Percentiles rank a stretch among this genome's conserved stretches.
Conservation (phyloP, 2,113 vertebrate genomes). For the Calyptommatus sinebrachiatus region DNA sequence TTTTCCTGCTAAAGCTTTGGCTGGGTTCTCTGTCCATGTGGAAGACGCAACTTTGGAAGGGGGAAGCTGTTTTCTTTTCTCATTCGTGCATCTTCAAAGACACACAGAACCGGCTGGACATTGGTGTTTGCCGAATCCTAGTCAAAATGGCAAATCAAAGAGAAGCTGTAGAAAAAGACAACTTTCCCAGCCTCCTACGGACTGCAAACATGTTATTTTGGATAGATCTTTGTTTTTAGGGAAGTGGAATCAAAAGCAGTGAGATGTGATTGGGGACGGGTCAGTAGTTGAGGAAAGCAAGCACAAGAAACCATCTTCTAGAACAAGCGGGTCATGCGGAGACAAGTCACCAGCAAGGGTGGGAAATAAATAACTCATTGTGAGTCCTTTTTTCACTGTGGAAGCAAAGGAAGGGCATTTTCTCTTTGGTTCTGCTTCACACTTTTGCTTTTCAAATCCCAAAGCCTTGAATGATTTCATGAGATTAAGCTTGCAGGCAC, state of each 20-base stretch:
- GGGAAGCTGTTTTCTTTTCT: slow-evolving; percentile 9
- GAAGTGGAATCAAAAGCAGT: background rate
- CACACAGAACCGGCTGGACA: background rate
- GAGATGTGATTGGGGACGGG: background rate
- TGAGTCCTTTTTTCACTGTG: background rate
- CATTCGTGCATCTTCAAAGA: background rate
- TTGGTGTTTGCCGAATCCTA: background rate
- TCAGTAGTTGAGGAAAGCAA: slow-evolving; percentile 11
- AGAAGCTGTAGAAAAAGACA: background rate
- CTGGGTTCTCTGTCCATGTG: background rate
- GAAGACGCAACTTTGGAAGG: background rate
- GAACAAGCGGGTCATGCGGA: background rate
- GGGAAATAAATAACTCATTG: background rate
- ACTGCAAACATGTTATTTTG: background rate
- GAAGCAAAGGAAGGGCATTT: slow-evolving; percentile 33
- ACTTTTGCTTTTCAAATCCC: background rate
- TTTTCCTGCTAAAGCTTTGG: slow-evolving; percentile 1
- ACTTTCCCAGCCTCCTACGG: slow-evolving; percentile 22
- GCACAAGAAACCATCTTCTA: background rate
- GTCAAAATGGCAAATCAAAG: slow-evolving; percentile 26
- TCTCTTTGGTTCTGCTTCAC: slow-evolving; percentile 3
- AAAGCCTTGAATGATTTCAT: background rate
- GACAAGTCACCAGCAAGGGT: background rate
- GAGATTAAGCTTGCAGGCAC: background rate
- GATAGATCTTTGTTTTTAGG: slow-evolving; percentile 10